phyloP scores from a whole-genome alignment of 2,888 invertebrate species.

The Drepana falcataria region DNA sequence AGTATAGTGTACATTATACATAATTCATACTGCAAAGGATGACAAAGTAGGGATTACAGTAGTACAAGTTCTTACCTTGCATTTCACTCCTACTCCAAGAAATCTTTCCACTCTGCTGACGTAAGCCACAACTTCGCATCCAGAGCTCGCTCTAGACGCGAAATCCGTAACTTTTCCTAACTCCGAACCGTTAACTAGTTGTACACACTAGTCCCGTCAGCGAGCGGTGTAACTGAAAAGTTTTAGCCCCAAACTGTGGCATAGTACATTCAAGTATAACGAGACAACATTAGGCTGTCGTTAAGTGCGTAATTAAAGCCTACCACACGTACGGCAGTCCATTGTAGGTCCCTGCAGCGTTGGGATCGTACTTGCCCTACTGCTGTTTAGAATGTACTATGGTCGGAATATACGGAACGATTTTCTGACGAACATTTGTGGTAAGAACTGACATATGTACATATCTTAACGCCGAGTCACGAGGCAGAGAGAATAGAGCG shows the following conservation, averaged over 20 bases:
- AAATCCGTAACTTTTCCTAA: not conserved
- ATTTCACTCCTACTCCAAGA: not conserved
- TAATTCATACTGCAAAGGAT: no score
- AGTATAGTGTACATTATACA: no score
- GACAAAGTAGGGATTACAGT: no score
- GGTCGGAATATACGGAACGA: not conserved
- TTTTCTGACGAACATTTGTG: not conserved
- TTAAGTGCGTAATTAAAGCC: constrained; percentile 55
- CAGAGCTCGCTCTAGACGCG: not conserved
- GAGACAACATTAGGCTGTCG: constrained; percentile 33
- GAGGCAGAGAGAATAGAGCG: no score
- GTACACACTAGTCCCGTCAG: not conserved
- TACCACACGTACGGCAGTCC: constrained; percentile 38
- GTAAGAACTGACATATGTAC: not conserved
- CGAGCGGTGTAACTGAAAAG: constrained; percentile 11
- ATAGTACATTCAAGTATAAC: constrained; percentile 29
- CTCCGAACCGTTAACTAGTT: not conserved
- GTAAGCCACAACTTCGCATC: not conserved
- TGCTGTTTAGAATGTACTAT: not conserved
- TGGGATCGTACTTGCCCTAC: constrained; percentile 1
- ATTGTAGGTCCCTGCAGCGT: constrained; percentile 14
- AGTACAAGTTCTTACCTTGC: no score
- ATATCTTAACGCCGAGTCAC: no score
- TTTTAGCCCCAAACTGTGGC: constrained; percentile 18
- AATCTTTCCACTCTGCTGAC: not conserved